These are phyloP conservation scores for Labeo calbasu DNA, from an alignment of 2,797 vertebrate species.

Conservation along the genomic window DNA sequence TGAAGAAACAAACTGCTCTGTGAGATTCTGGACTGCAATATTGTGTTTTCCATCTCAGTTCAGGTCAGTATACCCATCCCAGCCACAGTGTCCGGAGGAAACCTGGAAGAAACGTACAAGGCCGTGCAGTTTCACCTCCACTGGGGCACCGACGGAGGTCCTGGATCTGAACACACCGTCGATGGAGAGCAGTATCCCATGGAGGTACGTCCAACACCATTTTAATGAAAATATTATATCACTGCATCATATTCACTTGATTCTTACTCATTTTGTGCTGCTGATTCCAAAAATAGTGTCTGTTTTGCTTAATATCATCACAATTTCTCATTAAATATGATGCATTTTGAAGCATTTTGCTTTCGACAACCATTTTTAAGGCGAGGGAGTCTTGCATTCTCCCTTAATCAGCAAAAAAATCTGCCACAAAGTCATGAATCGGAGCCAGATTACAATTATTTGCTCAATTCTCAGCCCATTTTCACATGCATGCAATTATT, in stretches of 20 bases:
- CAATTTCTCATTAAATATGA: no score
- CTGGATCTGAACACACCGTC: constrained; percentile 91
- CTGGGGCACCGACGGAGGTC: constrained; percentile 79
- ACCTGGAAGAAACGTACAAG: constrained; percentile 76
- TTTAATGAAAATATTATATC: background rate
- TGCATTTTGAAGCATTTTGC: no score
- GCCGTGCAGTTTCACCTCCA: constrained; percentile 89
- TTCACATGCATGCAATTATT: no score
- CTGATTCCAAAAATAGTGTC: background rate
- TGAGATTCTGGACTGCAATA: background rate
- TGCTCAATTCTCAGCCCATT: no score
- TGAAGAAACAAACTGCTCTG: background rate
- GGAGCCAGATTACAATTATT: no score
- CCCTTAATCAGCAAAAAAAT: no score
- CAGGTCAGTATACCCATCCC: constrained; percentile 67
- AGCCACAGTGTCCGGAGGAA: constrained; percentile 75
- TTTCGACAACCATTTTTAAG: no score
- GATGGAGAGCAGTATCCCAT: constrained; percentile 87
- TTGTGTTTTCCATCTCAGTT: constrained; percentile 72
- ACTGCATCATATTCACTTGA: background rate
- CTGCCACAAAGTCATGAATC: no score
- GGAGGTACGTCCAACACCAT: constrained; percentile 82
- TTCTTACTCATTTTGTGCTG: background rate
- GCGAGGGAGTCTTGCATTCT: no score
- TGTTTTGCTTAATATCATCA: background rate